These are phyloP conservation scores for Xyliphius kryptos DNA, from an alignment of 2,113 vertebrate species.

Conservation along the genomic window DNA sequence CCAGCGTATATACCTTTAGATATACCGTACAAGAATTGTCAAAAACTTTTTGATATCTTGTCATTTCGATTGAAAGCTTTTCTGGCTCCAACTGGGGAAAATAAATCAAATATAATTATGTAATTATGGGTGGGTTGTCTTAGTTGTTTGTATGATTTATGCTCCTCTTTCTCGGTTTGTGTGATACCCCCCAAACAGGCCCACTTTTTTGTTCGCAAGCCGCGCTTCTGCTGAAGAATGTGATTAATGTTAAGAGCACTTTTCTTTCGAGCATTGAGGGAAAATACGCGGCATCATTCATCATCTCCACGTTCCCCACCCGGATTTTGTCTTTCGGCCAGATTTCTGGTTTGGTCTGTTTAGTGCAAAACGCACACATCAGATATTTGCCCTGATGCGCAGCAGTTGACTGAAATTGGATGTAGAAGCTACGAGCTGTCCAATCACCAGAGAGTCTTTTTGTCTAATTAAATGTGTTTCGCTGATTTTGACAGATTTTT, in stretches of 20 bases:
- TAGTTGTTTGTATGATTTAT: conserved; percentile 36
- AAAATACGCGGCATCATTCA: conserved; percentile 16
- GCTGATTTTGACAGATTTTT: neutral
- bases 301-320: conserved; percentile 15
- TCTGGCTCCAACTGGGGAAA: conserved; percentile 30
- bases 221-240: conserved; percentile 9
- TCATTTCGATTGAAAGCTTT: conserved; percentile 17
- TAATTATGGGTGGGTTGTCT: conserved; percentile 37
- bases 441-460: too few relatives aligned
- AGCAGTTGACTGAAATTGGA: neutral
- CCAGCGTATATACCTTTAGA: too few relatives aligned
- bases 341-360: conserved; percentile 19
- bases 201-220: conserved; percentile 31
- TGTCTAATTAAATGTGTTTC: neutral
- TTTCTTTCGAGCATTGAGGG: conserved; percentile 9
- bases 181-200: conserved; percentile 15
- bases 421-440: too few relatives aligned
- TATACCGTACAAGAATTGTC: conserved; percentile 8
- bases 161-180: conserved; percentile 33
- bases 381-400: conserved; percentile 1
- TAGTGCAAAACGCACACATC: conserved; percentile 21
- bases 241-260: conserved; percentile 29
- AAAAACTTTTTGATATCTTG: conserved; percentile 14
- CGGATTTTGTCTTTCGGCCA: neutral
- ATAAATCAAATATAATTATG: conserved; percentile 42